Conservation (phyloP, 2,888 invertebrate species). For the Euzetes globulus region DNA sequence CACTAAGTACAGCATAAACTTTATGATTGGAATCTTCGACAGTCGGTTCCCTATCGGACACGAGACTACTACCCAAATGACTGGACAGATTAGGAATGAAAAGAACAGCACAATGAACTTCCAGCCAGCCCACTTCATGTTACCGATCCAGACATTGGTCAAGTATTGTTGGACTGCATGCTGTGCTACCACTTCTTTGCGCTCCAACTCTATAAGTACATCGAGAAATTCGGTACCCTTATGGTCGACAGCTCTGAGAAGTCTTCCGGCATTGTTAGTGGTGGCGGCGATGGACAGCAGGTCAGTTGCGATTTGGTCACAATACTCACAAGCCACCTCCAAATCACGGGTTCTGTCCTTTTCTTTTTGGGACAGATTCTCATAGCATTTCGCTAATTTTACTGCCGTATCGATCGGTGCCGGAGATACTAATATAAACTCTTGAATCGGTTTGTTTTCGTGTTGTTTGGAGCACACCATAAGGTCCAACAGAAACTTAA, state of each 20-base stretch:
- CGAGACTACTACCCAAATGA: slow-evolving; percentile 91
- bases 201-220: slow-evolving; percentile 95
- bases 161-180: slow-evolving; percentile 94
- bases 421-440: slow-evolving; percentile 96
- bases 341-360: slow-evolving; percentile 97
- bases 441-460: slow-evolving; percentile 91
- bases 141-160: slow-evolving; percentile 86
- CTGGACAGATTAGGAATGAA: slow-evolving; percentile 84
- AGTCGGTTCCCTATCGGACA: slow-evolving; percentile 89
- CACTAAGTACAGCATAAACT: slow-evolving; percentile 98
- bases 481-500: slow-evolving; percentile 82
- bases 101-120: slow-evolving; percentile 87
- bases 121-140: slow-evolving; percentile 91
- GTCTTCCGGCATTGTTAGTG: slow-evolving; percentile 84
- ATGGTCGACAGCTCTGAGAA: slow-evolving; percentile 88
- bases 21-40: slow-evolving; percentile 97
- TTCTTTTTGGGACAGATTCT: slow-evolving; percentile 67
- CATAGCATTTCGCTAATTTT: slow-evolving; percentile 70
- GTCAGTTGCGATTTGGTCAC: slow-evolving; percentile 96
- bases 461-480: slow-evolving; percentile 94
- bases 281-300: slow-evolving; percentile 85
- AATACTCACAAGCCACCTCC: slow-evolving; percentile 87
- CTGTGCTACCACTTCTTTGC: slow-evolving; percentile 90
- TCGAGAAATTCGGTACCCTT: slow-evolving; percentile 90
- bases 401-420: slow-evolving; percentile 98